Conservation (phyloP, 2,113 vertebrate species). For the Athene cunicularia region DNA sequence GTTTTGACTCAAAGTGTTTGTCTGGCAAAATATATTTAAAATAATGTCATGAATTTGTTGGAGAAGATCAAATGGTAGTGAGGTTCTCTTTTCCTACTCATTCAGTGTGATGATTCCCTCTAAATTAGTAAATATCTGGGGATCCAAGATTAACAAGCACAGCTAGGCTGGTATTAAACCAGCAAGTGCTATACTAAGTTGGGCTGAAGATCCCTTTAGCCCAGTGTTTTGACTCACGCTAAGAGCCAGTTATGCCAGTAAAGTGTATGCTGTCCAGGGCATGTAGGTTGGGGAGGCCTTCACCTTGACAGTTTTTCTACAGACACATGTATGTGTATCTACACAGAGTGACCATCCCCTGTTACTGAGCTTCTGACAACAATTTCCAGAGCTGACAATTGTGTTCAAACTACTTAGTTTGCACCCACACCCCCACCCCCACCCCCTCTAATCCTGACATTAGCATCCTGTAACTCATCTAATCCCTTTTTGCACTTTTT, state of each 20-base stretch:
- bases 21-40: slow-evolving; percentile 17
- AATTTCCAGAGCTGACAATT: background rate
- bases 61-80: background rate
- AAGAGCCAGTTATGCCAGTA: background rate
- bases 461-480: background rate
- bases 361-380: background rate
- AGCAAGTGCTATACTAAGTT: background rate
- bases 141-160: background rate
- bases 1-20: slow-evolving; percentile 41
- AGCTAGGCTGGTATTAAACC: background rate
- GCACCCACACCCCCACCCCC: background rate
- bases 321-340: background rate
- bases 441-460: background rate
- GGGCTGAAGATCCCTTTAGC: background rate
- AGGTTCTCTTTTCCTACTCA: background rate
- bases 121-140: background rate
- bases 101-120: background rate
- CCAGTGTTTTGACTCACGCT: background rate
- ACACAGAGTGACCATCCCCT: background rate
- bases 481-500: background rate
- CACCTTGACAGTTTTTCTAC: background rate
- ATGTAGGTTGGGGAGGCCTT: background rate
- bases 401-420: background rate
- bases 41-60: background rate
- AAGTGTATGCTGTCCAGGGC: background rate